Evolutionary conservation across 2,113 vertebrate species (phyloP).

Genomic region (Calyptomena viridis): DNA sequence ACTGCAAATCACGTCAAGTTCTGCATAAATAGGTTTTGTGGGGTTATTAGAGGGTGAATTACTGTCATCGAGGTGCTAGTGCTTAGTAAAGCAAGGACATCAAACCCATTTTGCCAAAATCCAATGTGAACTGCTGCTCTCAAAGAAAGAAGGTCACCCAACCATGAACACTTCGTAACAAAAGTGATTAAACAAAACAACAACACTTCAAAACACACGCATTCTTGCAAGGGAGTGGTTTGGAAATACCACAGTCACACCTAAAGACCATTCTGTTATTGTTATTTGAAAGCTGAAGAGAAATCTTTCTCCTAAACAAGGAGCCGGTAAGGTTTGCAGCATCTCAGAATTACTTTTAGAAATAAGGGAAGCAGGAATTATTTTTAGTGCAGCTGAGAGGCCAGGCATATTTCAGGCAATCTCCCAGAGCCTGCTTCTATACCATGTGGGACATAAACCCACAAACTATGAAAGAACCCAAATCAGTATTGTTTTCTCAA

Average conservation of each 20-base stretch:
- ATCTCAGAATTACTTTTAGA: conserved; percentile 41
- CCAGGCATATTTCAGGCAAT: conserved; percentile 62
- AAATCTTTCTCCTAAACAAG: conserved; percentile 26
- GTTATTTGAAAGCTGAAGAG: background rate
- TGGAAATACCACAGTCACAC: background rate
- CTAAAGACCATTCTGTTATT: background rate
- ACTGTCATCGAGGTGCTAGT: conserved; percentile 41
- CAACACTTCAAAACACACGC: background rate
- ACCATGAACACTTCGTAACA: background rate
- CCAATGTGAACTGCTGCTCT: conserved; percentile 8
- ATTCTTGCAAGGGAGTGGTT: background rate
- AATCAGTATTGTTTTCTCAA: conserved; percentile 66
- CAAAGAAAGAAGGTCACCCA: conserved; percentile 46
- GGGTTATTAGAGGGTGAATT: conserved; percentile 47
- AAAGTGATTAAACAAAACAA: background rate
- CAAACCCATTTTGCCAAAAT: conserved; percentile 40
- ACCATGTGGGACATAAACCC: conserved; percentile 63
- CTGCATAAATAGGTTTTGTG: conserved; percentile 55
- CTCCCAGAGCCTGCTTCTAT: conserved; percentile 46
- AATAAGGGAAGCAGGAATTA: conserved; percentile 53
- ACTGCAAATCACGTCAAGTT: conserved; percentile 52
- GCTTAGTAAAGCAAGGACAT: conserved; percentile 51
- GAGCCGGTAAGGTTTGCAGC: conserved; percentile 14
- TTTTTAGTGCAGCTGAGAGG: conserved; percentile 65
- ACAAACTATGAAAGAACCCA: conserved; percentile 66